Conservation (phyloP, 2,113 vertebrate genomes). For the Amphiprion ocellaris region DNA sequence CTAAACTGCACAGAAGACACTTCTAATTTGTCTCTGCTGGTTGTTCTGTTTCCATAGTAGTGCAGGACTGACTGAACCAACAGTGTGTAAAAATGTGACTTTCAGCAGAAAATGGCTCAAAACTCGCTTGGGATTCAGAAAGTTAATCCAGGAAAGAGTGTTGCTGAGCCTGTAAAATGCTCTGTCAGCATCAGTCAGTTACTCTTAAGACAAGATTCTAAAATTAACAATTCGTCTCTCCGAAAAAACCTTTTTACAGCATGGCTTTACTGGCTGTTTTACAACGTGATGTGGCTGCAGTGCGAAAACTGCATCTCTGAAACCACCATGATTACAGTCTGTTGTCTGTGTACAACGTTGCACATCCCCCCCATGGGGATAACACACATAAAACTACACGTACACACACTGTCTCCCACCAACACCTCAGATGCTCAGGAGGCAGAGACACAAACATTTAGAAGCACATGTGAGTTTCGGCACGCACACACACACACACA, state of each 20-base stretch:
- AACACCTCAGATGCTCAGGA: conserved; percentile 16
- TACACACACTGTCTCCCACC: conserved; percentile 3
- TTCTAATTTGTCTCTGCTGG: no score
- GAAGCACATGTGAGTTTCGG: conserved; percentile 29
- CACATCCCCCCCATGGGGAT: neutral
- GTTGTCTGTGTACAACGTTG: neutral
- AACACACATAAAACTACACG: conserved; percentile 9
- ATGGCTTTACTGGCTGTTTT: neutral
- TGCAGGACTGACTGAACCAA: no score
- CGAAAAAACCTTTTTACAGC: neutral
- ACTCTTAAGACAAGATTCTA: neutral
- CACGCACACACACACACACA: conserved; percentile 31
- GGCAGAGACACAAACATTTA: conserved; percentile 32
- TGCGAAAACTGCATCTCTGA: neutral
- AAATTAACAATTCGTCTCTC: neutral
- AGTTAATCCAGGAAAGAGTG: neutral
- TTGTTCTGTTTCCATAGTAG: no score
- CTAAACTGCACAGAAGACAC: no score
- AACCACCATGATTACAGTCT: neutral
- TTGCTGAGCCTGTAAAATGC: conserved; percentile 4
- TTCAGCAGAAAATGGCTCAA: no score
- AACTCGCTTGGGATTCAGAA: no score
- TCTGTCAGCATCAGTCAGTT: neutral
- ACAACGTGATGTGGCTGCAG: neutral
- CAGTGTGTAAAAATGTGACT: no score